Percentiles rank a stretch among this genome's conserved stretches.
Conservation (phyloP, 2,888 invertebrate genomes). For the Nomada flava region DNA sequence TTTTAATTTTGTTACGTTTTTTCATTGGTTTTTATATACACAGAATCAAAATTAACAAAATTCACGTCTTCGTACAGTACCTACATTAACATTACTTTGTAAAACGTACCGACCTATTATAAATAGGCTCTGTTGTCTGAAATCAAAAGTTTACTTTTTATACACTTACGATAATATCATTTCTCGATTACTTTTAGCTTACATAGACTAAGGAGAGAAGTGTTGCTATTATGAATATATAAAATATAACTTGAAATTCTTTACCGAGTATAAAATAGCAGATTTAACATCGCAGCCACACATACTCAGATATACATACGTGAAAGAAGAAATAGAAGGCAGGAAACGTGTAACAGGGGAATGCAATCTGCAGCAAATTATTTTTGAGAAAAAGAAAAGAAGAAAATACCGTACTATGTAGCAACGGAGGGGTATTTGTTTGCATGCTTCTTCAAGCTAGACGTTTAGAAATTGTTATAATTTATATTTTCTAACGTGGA, state of each 20-base stretch:
- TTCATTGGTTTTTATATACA: conserved; percentile 58
- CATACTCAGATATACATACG: conserved; percentile 26
- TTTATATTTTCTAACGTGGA: conserved; percentile 36
- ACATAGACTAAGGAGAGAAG: conserved; percentile 62
- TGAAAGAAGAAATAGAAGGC: conserved; percentile 43
- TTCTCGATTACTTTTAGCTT: conserved; percentile 70
- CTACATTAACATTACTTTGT: conserved; percentile 73
- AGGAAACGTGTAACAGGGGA: conserved; percentile 62
- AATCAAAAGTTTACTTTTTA: conserved; percentile 81
- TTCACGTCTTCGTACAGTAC: conserved; percentile 69
- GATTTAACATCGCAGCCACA: conserved; percentile 49
- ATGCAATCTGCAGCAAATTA: conserved; percentile 73
- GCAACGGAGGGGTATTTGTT: conserved; percentile 54
- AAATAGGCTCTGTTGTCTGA: conserved; percentile 80
- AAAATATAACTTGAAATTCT: conserved; percentile 63
- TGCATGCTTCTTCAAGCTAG: conserved; percentile 50
- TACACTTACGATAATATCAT: conserved; percentile 74
- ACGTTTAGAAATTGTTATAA: conserved; percentile 44
- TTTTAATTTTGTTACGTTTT: conserved; percentile 72
- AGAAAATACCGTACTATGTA: conserved; percentile 68
- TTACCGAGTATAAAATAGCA: conserved; percentile 58
- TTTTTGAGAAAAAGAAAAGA: conserved; percentile 75
- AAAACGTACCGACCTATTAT: conserved; percentile 78
- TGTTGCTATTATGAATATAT: conserved; percentile 68
- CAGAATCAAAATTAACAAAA: conserved; percentile 69